phyloP scores from a whole-genome alignment of 2,888 invertebrate genomes.

The Tipula confusa region DNA sequence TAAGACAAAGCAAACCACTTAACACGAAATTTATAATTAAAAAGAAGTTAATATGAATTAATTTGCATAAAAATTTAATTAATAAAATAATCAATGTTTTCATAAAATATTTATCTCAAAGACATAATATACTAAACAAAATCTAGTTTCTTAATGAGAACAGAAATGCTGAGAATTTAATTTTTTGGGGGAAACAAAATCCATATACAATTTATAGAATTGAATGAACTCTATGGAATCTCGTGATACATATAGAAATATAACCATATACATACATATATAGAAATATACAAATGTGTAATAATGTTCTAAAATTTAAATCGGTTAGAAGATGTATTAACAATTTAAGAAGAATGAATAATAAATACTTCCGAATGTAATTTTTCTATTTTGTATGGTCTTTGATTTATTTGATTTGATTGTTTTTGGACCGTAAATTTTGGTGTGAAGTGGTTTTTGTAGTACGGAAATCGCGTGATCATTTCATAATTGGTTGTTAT shows the following conservation, averaged over 20 bases:
- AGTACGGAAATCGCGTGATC: background rate
- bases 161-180: background rate
- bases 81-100: background rate
- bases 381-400: background rate
- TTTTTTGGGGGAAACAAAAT: background rate
- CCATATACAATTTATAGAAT: background rate
- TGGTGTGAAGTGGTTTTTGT: background rate
- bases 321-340: background rate
- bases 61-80: too few relatives aligned
- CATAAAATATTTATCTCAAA: background rate
- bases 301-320: background rate
- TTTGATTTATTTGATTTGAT: background rate
- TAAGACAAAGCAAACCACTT: background rate
- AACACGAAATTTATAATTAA: background rate
- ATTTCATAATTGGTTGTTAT: background rate
- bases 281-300: too few relatives aligned
- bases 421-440: background rate
- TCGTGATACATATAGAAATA: background rate
- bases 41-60: too few relatives aligned
- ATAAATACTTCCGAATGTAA: constrained; percentile 20
- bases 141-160: background rate
- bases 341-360: constrained; percentile 3
- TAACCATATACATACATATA: too few relatives aligned
- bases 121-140: too few relatives aligned
- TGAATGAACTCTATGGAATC: constrained; percentile 3